These are phyloP conservation scores for Scopus umbretta DNA, from an alignment of 2,113 vertebrate species.

Conservation along the genomic window DNA sequence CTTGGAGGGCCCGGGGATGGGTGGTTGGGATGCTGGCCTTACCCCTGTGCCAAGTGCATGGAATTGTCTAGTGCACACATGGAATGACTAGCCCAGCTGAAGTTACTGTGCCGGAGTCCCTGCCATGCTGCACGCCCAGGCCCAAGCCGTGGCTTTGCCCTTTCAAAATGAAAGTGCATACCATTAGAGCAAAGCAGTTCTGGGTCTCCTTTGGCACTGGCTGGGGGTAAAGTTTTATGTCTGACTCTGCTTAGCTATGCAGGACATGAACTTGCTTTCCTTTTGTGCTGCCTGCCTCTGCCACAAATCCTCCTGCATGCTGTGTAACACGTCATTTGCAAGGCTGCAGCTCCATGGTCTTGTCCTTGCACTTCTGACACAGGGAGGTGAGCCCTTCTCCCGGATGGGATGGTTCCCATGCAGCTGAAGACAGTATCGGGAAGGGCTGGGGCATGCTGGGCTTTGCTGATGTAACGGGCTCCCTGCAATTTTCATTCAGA, in stretches of 20 bases:
- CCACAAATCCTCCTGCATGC: background rate
- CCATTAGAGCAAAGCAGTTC: background rate
- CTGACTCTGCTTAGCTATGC: background rate
- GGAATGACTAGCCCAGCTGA: background rate
- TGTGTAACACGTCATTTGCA: background rate
- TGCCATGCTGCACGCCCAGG: background rate
- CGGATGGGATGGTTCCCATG: background rate
- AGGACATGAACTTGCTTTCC: background rate
- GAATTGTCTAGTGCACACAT: background rate
- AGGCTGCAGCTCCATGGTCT: background rate
- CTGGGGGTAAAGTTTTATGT: background rate
- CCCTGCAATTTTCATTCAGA: slow-evolving; percentile 65
- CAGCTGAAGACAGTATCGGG: background rate
- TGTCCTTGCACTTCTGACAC: background rate
- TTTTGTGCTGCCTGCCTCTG: background rate
- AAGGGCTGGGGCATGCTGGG: slow-evolving; percentile 68
- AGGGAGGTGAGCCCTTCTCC: background rate
- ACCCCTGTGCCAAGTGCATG: background rate
- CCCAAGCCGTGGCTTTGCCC: background rate
- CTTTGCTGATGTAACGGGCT: slow-evolving; percentile 80
- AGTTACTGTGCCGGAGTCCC: background rate
- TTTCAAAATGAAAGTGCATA: background rate
- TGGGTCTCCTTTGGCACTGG: background rate
- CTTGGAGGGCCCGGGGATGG: background rate
- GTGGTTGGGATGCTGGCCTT: background rate